Percentiles rank a stretch among this genome's conserved stretches.
Conservation (phyloP, 2,113 vertebrate species). For the Felis catus region DNA sequence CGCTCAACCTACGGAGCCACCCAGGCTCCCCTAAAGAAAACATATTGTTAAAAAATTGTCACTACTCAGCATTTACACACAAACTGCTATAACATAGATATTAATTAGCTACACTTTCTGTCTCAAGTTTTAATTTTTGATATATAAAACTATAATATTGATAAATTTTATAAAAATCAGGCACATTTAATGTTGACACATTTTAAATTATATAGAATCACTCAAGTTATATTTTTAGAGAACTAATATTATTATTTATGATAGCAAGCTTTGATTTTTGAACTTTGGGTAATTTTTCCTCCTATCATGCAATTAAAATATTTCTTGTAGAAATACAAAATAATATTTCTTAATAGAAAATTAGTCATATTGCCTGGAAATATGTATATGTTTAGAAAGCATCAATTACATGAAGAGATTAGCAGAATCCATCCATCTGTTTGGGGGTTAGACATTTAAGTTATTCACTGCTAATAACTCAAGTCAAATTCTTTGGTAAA, state of each 20-base stretch:
- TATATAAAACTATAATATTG: background rate
- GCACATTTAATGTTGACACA: background rate
- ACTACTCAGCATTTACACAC: background rate
- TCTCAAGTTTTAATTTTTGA: background rate
- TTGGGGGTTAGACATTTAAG: constrained; percentile 77
- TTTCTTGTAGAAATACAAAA: background rate
- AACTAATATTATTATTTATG: background rate
- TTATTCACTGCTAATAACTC: constrained; percentile 81
- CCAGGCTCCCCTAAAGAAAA: background rate
- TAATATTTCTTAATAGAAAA: background rate
- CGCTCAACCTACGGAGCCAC: too few relatives aligned
- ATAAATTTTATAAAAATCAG: background rate
- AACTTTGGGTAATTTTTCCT: background rate
- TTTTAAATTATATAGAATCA: constrained; percentile 16
- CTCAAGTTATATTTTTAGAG: constrained; percentile 5
- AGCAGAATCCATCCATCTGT: constrained; percentile 74
- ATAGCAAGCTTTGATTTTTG: constrained; percentile 20
- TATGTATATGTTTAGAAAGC: constrained; percentile 47
- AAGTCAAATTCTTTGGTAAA: constrained; percentile 74
- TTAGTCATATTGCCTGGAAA: constrained; percentile 21
- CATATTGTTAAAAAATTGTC: background rate
- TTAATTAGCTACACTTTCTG: background rate
- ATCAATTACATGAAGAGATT: constrained; percentile 69
- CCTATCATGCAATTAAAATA: background rate
- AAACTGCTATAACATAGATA: background rate